Evolutionary conservation across 2,888 invertebrate species (phyloP), one percentile per base, ranked within the genome.

Genomic region (Orthonychiurus folsomi): DNA sequence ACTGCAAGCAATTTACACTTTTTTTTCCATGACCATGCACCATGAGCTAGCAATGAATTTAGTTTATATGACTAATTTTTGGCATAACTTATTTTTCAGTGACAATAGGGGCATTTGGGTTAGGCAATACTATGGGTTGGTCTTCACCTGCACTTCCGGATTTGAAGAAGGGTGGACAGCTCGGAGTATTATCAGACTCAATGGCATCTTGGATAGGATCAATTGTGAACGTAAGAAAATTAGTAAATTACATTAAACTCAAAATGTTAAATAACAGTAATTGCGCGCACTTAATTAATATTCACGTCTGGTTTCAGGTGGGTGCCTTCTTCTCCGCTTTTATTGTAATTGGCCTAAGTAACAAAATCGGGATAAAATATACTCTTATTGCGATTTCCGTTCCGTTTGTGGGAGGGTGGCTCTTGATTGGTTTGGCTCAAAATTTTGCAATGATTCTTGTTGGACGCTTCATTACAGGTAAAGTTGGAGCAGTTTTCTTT

Each of bases 191-290:
- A 77, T 78, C 79, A 15, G 75, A 78, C 24, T 75, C 80, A 1
- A 79, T 79, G 56, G 76, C 78, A 2, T 81, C 84, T 0, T 79
- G 85, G 77, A 74, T 85, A 9, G 82, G 81, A 0, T 82, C 82
- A 48, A 74, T 82, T 1, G 79, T 83, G 3, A 68, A 67, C 0
- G 68, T 69, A 65, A 60, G 53, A 2, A 24, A n/a, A 47, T 21
- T 12, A 55, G 55, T 55, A 55, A 24, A 48, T 48, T 18, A 48
- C 18, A 18, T 48, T 48, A 48, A n/a, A n/a, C n/a, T n/a, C n/a
- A n/a, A n/a, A n/a, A n/a, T n/a, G n/a, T n/a, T n/a, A n/a, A n/a
- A n/a, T n/a, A n/a, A n/a, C n/a, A n/a, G n/a, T n/a, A n/a, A n/a
- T n/a, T n/a, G n/a, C n/a, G n/a, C n/a, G n/a, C n/a, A n/a, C 5